Evolutionary conservation across 2,797 vertebrate species (phyloP).

Genomic region (Okamejei kenojei): DNA sequence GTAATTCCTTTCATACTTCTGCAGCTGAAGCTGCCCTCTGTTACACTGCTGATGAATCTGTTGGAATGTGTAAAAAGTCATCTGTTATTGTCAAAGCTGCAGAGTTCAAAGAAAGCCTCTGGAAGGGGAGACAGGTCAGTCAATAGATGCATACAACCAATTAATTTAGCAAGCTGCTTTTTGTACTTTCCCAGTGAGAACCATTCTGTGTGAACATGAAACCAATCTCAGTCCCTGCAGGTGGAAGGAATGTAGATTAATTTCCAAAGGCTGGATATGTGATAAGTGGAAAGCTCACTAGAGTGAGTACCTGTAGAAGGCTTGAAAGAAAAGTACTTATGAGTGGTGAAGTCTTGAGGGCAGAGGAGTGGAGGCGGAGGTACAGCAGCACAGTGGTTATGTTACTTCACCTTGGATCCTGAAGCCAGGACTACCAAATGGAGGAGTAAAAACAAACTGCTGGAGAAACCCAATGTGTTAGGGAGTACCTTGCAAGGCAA

Average conservation of each 20-base stretch:
- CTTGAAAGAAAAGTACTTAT: background rate
- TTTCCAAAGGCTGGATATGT: background rate
- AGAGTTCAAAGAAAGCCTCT: background rate
- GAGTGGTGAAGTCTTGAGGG: too few species aligned
- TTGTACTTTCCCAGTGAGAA: constrained; percentile 8
- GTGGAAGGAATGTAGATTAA: background rate
- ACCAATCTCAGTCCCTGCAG: background rate
- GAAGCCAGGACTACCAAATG: too few species aligned
- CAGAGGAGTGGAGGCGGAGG: too few species aligned
- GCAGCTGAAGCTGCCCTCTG: background rate
- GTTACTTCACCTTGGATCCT: too few species aligned
- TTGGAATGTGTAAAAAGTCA: background rate
- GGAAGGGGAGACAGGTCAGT: too few species aligned
- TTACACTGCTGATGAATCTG: background rate
- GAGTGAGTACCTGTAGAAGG: background rate
- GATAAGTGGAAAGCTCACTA: background rate
- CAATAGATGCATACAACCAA: background rate
- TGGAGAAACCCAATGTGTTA: too few species aligned
- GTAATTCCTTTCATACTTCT: background rate
- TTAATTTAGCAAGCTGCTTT: background rate
- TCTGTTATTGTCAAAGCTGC: background rate
- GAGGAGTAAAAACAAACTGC: too few species aligned
- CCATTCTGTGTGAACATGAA: background rate
- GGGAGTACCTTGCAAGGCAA: too few species aligned
- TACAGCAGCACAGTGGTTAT: too few species aligned